Conservation (phyloP, 1,140 invertebrate species). For the Dendrolimus kikuchii region DNA sequence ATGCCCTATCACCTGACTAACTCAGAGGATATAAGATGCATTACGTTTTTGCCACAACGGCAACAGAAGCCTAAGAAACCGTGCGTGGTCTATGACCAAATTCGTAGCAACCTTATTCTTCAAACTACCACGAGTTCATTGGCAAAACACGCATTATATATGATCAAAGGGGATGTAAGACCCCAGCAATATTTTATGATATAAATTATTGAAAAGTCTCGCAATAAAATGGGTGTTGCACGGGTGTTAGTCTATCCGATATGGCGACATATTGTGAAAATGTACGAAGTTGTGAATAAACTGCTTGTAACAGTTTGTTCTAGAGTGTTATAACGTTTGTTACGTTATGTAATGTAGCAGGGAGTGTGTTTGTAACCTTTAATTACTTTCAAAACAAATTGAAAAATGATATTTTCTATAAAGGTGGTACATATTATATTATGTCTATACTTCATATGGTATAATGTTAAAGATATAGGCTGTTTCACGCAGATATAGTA, state of each 20-base stretch:
- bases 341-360: background rate
- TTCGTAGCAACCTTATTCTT: slow-evolving; percentile 4
- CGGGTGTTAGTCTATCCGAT: slow-evolving; percentile 29
- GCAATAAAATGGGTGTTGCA: slow-evolving; percentile 36
- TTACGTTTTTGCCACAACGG: too few relatives aligned
- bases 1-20: too few relatives aligned
- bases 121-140: slow-evolving; percentile 8
- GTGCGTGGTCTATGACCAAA: background rate
- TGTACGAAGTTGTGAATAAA: slow-evolving; percentile 57
- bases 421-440: too few relatives aligned
- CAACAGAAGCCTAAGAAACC: too few relatives aligned
- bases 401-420: too few relatives aligned
- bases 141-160: slow-evolving; percentile 5
- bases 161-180: slow-evolving; percentile 6
- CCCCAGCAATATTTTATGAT: slow-evolving; percentile 40
- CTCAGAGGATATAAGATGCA: too few relatives aligned
- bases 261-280: slow-evolving; percentile 47
- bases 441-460: too few relatives aligned
- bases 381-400: too few relatives aligned
- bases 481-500: too few relatives aligned
- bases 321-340: background rate
- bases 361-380: background rate
- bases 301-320: slow-evolving; percentile 31
- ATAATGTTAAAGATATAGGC: too few relatives aligned
- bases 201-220: slow-evolving; percentile 63